Base-by-base conservation (phyloP, 2,113 vertebrate species). In the Bettongia penicillata region DNA sequence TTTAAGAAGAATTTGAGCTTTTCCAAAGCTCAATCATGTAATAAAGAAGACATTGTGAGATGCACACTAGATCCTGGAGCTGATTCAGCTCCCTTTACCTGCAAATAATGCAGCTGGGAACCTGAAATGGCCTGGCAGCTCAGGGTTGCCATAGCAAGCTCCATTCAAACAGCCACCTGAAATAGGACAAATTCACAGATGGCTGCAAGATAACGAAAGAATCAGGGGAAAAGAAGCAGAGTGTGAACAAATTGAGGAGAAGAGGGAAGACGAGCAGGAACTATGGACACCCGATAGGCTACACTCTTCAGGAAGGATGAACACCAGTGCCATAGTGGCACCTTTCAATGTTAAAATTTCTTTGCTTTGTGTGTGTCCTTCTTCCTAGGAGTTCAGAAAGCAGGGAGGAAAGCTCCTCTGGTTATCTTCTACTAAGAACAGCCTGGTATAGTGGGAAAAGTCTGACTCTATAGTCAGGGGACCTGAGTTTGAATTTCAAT, bases 371-470 rank as follows among this genome's bases (percentile, higher is more conserved):
- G 90, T 52, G n/a, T 22, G 43, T 93, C 51, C 53, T 48, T 28
- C 89, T 95, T 92, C 93, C 55, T 90, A 0, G 84, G 48, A 90
- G 90, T 51, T 90, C 91, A 89, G 47, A 96, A 96, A 95, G 55
- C 14, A 91, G 3, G 52, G 93, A 91, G 51, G 43, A 93, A 61
- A 93, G 90, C 47, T 28, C 2, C 61, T 37, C 3, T 90, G 92
- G 12, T 90, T 95, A 28, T 49, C 91, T 89, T 25, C 10, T 4
- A 37, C 91, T 93, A 92, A 14, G 28, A 91, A 0, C 31, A 77
- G 61, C 37, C 61, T 77, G 31, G 31, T 77, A 9, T 77, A 77
- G 61, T 5, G 61, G 61, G 14, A 77, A 77, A 5, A 77, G 61
- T 2, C 14, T n/a, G 37, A n/a, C 12, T 77, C 61, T 77, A 6